phyloP scores from a whole-genome alignment of 2,888 invertebrate genomes.

The Xanthorhoe spadicearia region DNA sequence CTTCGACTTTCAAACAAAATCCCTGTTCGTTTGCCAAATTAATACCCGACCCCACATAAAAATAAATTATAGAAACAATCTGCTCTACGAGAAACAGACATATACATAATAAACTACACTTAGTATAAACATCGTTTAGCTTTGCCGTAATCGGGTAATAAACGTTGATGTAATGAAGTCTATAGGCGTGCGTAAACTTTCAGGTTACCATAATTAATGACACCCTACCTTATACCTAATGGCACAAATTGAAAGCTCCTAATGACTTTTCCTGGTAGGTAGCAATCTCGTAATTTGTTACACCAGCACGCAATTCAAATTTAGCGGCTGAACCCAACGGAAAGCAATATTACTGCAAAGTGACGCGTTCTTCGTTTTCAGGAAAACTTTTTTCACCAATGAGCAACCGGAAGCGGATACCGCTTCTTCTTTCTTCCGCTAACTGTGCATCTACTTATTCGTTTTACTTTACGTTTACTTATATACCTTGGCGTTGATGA shows the following conservation, averaged over 20 bases:
- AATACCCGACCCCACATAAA: conserved; percentile 29
- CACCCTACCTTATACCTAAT: conserved; percentile 43
- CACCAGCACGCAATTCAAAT: conserved; percentile 26
- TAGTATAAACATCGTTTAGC: conserved; percentile 29
- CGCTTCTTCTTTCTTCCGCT: background rate
- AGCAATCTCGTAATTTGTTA: conserved; percentile 41
- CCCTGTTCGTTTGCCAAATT: conserved; percentile 26
- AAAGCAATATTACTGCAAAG: background rate
- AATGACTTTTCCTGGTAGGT: conserved; percentile 40
- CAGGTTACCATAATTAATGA: conserved; percentile 42
- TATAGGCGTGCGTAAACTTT: conserved; percentile 34
- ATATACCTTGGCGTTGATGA: conserved; percentile 19
- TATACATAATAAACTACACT: conserved; percentile 21
- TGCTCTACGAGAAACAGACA: conserved; percentile 18
- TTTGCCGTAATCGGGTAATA: conserved; percentile 30
- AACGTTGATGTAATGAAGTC: conserved; percentile 28
- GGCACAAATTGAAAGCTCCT: conserved; percentile 43
- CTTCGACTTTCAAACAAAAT: conserved; percentile 23
- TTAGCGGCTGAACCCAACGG: conserved; percentile 1
- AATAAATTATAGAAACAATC: conserved; percentile 31
- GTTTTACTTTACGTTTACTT: background rate
- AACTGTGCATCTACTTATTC: background rate
- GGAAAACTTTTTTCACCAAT: background rate
- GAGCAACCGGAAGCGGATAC: background rate
- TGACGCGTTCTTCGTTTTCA: background rate